Percentiles rank a stretch among this genome's conserved stretches.
Conservation (phyloP, 2,797 vertebrate genomes). For the Miichthys miiuy region DNA sequence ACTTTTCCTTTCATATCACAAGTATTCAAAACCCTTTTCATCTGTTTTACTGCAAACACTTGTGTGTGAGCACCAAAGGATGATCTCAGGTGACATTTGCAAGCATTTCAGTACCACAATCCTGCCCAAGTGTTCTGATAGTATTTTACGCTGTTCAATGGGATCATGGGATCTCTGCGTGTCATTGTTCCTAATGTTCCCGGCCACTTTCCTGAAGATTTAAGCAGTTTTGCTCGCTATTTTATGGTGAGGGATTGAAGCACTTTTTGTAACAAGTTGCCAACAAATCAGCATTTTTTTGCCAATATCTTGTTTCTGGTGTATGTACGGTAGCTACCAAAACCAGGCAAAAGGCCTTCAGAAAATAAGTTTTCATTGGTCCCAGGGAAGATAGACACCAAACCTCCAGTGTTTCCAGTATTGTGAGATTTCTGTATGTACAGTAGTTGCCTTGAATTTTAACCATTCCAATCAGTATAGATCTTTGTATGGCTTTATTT, state of each 20-base stretch:
- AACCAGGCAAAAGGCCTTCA: conserved; percentile 66
- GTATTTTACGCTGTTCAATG: conserved; percentile 62
- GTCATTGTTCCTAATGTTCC: conserved; percentile 81
- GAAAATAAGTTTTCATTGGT: conserved; percentile 72
- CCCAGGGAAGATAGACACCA: conserved; percentile 67
- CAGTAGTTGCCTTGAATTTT: conserved; percentile 85
- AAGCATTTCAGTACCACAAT: conserved; percentile 86
- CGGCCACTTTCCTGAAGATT: conserved; percentile 67
- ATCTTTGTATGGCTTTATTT: conserved; percentile 85
- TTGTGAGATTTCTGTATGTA: conserved; percentile 77
- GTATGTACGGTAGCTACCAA: conserved; percentile 76
- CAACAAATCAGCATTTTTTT: conserved; percentile 87
- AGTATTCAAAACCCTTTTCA: conserved; percentile 71
- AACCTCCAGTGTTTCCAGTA: conserved; percentile 76
- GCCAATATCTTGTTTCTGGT: conserved; percentile 83
- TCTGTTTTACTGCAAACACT: conserved; percentile 46
- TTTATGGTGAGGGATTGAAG: conserved; percentile 87
- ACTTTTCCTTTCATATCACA: conserved; percentile 66
- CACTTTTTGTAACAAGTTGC: conserved; percentile 97
- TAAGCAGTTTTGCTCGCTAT: conserved; percentile 75
- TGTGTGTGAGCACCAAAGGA: conserved; percentile 74
- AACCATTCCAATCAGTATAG: conserved; percentile 84
- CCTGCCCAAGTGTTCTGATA: conserved; percentile 79
- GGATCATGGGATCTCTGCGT: conserved; percentile 60
- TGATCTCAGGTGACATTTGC: conserved; percentile 85